These are phyloP conservation scores for Callionymus lyra DNA, from an alignment of 2,113 vertebrate species.

Conservation along the genomic window DNA sequence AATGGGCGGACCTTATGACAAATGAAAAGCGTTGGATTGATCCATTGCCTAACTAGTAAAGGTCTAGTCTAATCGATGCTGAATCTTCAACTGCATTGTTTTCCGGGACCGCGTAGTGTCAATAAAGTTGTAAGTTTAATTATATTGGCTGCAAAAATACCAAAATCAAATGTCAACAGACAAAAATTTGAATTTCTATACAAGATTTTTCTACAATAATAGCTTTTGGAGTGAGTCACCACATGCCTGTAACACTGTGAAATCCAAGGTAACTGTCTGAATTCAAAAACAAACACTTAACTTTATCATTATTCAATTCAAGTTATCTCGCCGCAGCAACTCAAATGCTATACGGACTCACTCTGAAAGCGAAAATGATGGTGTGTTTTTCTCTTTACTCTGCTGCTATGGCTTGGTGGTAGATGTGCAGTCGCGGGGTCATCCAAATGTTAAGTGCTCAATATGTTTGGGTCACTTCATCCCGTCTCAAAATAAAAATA, in stretches of 20 bases:
- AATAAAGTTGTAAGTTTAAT: too few relatives aligned
- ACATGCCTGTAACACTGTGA: slow-evolving; percentile 11
- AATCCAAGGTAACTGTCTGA: slow-evolving; percentile 40
- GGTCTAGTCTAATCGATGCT: too few relatives aligned
- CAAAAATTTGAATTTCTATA: too few relatives aligned
- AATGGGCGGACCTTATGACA: too few relatives aligned
- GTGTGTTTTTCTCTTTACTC: background rate
- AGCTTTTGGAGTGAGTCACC: too few relatives aligned
- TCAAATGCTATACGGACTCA: slow-evolving; percentile 21
- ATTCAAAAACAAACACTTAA: slow-evolving; percentile 25
- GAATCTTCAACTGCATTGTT: too few relatives aligned
- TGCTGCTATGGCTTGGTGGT: background rate
- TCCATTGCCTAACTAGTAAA: too few relatives aligned
- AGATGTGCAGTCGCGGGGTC: slow-evolving; percentile 6
- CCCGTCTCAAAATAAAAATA: slow-evolving; percentile 22
- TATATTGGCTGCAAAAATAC: too few relatives aligned
- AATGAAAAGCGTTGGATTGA: too few relatives aligned
- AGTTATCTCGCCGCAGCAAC: slow-evolving; percentile 23
- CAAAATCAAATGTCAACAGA: too few relatives aligned
- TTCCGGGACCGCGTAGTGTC: too few relatives aligned
- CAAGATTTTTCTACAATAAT: too few relatives aligned
- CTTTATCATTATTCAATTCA: slow-evolving; percentile 30
- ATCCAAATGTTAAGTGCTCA: slow-evolving; percentile 17
- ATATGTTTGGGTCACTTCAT: slow-evolving; percentile 28
- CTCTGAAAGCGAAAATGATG: slow-evolving; percentile 2